Evolutionary conservation across 2,888 invertebrate species (phyloP).

Genomic region (Furcula furcula): DNA sequence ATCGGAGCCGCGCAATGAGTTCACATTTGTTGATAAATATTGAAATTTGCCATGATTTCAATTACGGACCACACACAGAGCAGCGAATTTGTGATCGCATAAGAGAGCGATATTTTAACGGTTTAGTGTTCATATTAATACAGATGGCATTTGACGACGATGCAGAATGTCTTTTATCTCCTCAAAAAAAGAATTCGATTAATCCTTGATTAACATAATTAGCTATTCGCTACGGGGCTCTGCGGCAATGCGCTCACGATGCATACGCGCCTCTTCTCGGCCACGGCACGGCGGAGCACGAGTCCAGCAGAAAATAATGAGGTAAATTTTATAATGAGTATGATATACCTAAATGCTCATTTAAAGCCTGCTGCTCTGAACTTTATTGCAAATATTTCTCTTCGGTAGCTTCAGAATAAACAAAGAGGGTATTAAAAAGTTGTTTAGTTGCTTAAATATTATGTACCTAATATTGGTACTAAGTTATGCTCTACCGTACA

Average conservation of each 20-base stretch:
- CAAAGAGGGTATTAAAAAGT: too few species aligned
- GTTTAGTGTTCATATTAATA: constrained; percentile 43
- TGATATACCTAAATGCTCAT: constrained; percentile 10
- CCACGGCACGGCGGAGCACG: background rate
- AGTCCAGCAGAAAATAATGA: constrained; percentile 15
- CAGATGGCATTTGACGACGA: constrained; percentile 49
- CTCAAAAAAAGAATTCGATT: constrained; percentile 52
- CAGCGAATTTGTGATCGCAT: constrained; percentile 43
- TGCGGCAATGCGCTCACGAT: background rate
- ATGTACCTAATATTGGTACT: too few species aligned
- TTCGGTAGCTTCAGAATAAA: background rate
- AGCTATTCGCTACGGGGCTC: constrained; percentile 51
- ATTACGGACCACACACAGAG: constrained; percentile 66
- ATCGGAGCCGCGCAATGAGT: constrained; percentile 46
- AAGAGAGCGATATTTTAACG: constrained; percentile 53
- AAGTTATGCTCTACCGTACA: too few species aligned
- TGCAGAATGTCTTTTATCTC: constrained; percentile 44
- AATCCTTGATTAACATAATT: constrained; percentile 66
- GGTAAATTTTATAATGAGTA: constrained; percentile 12
- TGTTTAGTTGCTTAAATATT: too few species aligned
- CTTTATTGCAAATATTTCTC: constrained; percentile 1
- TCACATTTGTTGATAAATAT: constrained; percentile 67
- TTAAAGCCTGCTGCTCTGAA: constrained; percentile 4
- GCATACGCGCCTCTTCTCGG: background rate
- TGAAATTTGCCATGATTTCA: constrained; percentile 53